These are phyloP conservation scores for Orussus abietinus DNA, from an alignment of 1,140 invertebrate genomes.

Conservation along the genomic window DNA sequence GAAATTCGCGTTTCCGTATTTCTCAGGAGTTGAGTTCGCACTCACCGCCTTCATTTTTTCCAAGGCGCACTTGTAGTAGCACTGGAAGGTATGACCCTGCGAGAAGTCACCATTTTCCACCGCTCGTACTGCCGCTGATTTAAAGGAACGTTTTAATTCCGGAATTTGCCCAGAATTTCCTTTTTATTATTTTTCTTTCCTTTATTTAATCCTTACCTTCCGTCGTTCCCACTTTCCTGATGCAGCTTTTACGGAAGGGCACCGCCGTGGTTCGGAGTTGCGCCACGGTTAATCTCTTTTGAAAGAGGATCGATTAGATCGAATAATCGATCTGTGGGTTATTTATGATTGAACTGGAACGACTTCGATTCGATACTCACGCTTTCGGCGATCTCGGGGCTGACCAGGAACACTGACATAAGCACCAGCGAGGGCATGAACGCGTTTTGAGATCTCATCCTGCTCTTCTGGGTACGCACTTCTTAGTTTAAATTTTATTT, in stretches of 20 bases:
- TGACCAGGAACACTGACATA: background rate
- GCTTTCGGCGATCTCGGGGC: background rate
- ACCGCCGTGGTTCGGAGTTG: conserved; percentile 8
- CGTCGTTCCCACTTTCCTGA: conserved; percentile 1
- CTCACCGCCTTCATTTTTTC: conserved; percentile 19
- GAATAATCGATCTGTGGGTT: background rate
- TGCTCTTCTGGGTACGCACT: background rate
- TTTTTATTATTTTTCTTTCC: no score
- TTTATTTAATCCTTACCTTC: no score
- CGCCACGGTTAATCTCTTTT: conserved; percentile 12
- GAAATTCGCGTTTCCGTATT: background rate
- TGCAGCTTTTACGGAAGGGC: conserved; percentile 2
- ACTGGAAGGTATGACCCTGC: conserved; percentile 13
- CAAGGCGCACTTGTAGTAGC: conserved; percentile 19
- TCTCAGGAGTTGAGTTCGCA: background rate
- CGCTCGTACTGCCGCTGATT: conserved; percentile 15
- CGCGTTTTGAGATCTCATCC: background rate
- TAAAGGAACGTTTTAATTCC: conserved; percentile 1
- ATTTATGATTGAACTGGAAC: background rate
- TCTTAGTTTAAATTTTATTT: no score
- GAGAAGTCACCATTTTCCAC: conserved; percentile 16
- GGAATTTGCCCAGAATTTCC: background rate
- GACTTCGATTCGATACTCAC: background rate
- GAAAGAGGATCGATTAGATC: background rate
- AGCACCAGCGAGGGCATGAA: conserved; percentile 1